Percentiles rank a stretch among this genome's conserved stretches.
Evolutionary conservation across 2,113 vertebrate species (phyloP).

Genomic region (Emydocephalus ijimae): DNA sequence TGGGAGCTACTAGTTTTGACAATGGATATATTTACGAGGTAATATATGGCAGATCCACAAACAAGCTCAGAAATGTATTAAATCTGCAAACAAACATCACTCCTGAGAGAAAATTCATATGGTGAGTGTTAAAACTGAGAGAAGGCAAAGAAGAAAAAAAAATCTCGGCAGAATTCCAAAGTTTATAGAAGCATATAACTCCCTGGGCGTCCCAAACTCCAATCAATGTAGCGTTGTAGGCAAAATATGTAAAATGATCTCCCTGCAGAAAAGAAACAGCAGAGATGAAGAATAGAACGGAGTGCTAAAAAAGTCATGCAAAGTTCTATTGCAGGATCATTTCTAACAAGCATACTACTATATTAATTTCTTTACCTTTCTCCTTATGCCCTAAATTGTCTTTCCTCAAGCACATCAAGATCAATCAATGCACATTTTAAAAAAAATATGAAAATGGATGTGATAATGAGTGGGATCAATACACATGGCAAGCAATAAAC

Average conservation of each 20-base stretch:
- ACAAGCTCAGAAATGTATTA: not conserved
- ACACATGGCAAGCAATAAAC: not conserved
- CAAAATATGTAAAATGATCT: not conserved
- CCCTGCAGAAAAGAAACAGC: not conserved
- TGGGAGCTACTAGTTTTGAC: constrained; percentile 28
- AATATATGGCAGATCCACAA: constrained; percentile 41
- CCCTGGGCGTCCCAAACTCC: not conserved
- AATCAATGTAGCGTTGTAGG: not conserved
- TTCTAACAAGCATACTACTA: not conserved
- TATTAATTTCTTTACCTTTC: not conserved
- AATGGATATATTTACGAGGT: constrained; percentile 10
- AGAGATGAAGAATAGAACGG: not conserved
- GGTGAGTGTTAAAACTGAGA: not conserved
- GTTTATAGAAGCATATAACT: not conserved
- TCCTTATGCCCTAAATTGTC: not conserved
- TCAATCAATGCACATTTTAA: not conserved
- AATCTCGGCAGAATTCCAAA: not conserved
- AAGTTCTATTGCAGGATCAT: not conserved
- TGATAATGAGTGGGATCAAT: not conserved
- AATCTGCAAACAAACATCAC: not conserved
- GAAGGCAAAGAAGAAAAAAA: not conserved
- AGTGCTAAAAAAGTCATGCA: not conserved
- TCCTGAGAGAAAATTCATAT: not conserved
- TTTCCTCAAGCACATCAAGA: not conserved
- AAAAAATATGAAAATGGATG: not conserved